These are phyloP conservation scores for Lordiphosa clarofinis DNA, from an alignment of 1,140 invertebrate species.

Conservation along the genomic window DNA sequence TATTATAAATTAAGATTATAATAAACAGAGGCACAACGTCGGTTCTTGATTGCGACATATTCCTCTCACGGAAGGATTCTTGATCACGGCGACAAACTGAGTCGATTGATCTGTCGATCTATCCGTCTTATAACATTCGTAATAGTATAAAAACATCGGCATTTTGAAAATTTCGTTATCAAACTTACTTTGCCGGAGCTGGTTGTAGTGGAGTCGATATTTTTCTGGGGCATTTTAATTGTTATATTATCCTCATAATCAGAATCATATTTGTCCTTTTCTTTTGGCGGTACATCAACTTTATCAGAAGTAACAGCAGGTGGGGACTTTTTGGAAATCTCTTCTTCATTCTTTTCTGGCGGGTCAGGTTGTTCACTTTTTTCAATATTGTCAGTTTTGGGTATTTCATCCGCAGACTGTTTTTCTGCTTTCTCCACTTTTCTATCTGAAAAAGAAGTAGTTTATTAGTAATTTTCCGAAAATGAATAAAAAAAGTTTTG, in stretches of 20 bases:
- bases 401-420: conserved; percentile 1
- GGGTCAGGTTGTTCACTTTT: conserved; percentile 14
- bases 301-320: conserved; percentile 30
- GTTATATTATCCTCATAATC: conserved; percentile 83
- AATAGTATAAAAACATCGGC: too few species aligned
- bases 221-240: conserved; percentile 80
- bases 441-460: conserved; percentile 14
- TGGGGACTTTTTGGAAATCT: conserved; percentile 12
- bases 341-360: conserved; percentile 22
- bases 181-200: conserved; percentile 31
- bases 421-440: conserved; percentile 12
- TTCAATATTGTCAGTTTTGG: conserved; percentile 5
- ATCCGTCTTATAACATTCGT: too few species aligned
- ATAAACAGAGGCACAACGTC: too few species aligned
- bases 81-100: too few species aligned
- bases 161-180: too few species aligned
- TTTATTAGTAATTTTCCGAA: too few species aligned
- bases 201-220: conserved; percentile 15
- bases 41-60: too few species aligned
- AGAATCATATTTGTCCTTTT: conserved; percentile 80
- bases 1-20: too few species aligned
- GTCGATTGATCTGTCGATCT: too few species aligned
- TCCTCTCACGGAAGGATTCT: too few species aligned
- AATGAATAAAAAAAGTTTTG: too few species aligned
- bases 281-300: conserved; percentile 31